Evolutionary conservation across 2,797 vertebrate species (phyloP), one percentile per base, ranked within the genome.

Genomic region (Orestias chungarensis): DNA sequence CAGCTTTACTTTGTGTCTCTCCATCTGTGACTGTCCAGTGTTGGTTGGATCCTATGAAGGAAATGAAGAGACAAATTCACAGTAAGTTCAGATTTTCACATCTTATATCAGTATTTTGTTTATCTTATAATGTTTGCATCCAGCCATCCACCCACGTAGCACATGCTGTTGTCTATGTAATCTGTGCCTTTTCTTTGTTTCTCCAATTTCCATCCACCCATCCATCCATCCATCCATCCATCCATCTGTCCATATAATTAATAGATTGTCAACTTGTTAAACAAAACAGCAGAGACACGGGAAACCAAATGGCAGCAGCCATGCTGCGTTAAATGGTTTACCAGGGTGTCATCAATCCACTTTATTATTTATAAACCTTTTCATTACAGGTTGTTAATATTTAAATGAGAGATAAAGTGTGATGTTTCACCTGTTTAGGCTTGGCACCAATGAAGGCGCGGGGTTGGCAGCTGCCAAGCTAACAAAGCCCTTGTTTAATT

Each of bases 21-120:
- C 15, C 12, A 29, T 27, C 62, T 10, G 0, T 76, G 70, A 9
- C n/a, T 23, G 76, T 83, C 5, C 85, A 99, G 97, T 97, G 96
- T 89, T 99, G 97, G 97, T 92, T 99, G 88, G 97, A 99, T 91
- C 94, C 96, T 61, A 95, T 94, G 0, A 99, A 99, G 91, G 96
- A 99, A 92, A 97, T 99, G 88, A 99, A 98, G 87, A 95, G 95
- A 80, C 97, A 99, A 87, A 95, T 97, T 78, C 93, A 95, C 94
- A 97, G 97, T 99, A 92, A 96, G 97, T 98, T 84, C 5, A 20
- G 6, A 27, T n/a, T 43, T 59, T 35, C 14, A 66, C 57, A 31
- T 76, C 15, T 29, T 4, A 3, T 25, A 2, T n/a, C 29, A 6
- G 4, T 6, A 29, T 44, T 66, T 70, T 69, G n/a, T 43, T 54